Evolutionary conservation across 2,113 vertebrate genomes (phyloP).

Genomic region (Sterna hirundo): DNA sequence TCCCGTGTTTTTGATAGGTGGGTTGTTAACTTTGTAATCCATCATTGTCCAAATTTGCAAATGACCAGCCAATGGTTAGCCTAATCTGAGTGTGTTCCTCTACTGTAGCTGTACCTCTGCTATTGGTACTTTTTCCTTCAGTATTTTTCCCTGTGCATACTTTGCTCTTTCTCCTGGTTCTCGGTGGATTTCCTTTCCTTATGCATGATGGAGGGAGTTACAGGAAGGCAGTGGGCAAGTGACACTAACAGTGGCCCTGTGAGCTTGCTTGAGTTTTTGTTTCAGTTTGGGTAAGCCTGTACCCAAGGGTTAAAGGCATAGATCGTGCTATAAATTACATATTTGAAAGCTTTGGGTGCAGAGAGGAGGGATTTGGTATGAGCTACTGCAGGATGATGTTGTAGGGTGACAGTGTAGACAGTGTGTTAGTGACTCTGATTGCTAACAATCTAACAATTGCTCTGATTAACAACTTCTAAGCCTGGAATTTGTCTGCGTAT

Average conservation of each 20-base stretch:
- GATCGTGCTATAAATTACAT: not conserved
- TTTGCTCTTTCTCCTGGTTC: not conserved
- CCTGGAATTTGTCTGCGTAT: not conserved
- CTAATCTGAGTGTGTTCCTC: not conserved
- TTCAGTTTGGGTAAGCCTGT: not conserved
- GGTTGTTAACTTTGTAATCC: not conserved
- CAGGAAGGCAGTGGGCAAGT: not conserved
- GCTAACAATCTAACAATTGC: too few relatives aligned
- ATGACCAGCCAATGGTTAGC: not conserved
- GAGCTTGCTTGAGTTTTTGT: not conserved
- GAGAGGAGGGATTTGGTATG: not conserved
- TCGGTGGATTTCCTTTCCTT: not conserved
- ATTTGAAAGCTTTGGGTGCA: not conserved
- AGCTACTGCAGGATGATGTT: not conserved
- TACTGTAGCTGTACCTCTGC: not conserved
- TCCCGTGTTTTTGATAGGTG: accelerated
- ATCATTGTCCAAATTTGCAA: not conserved
- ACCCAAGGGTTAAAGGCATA: not conserved
- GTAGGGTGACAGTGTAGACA: not conserved
- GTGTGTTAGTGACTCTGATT: not conserved
- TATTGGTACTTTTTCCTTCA: not conserved
- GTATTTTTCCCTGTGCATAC: not conserved
- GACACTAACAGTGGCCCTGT: not conserved
- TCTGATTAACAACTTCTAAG: not conserved
- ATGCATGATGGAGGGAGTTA: not conserved